Evolutionary conservation across 1,140 invertebrate species (phyloP), one percentile per base, ranked within the genome.

Genomic region (Drosophila truncata): DNA sequence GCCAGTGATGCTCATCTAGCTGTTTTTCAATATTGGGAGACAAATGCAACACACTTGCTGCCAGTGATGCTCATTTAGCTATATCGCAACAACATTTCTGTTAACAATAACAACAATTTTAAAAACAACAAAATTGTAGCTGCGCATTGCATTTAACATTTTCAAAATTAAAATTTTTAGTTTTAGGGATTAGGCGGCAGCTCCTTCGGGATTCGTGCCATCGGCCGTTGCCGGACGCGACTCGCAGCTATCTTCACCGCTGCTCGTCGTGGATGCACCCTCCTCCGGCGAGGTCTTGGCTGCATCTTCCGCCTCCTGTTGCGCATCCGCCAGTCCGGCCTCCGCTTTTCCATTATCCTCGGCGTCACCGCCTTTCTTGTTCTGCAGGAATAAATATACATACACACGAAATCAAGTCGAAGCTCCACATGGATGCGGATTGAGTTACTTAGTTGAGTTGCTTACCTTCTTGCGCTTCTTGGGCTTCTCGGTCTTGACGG

Each of bases 161-260:
- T n/a, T n/a, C n/a, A n/a, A n/a, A n/a, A n/a, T n/a, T n/a, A n/a
- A n/a, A n/a, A n/a, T n/a, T n/a, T n/a, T n/a, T n/a, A n/a, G n/a
- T n/a, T n/a, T n/a, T n/a, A n/a, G n/a, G n/a, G n/a, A n/a, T n/a
- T n/a, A 18, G 10, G 35, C 57, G 6, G 42, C 16, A 6, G 18
- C 49, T 14, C 59, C 83, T 5, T 66, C 55, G 6, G 55, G 42
- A 70, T 84, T 85, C 35, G 49, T 63, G 16, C 83, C 84, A 81
- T 91, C 88, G 23, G 88, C 88, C 1, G 88, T 88, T 1, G 90
- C 44, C 16, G 88, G 88, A 2, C 88, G 84, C 71, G 84, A 88
- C 25, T 91, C 88, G 47, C 90, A 85, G 44, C 88, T 91, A 37
- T 91, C 88, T 29, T 91, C 88, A 9, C 84, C 90, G 49, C 88